Evolutionary conservation across 2,888 invertebrate species (phyloP).

Genomic region (Chesias legatella): DNA sequence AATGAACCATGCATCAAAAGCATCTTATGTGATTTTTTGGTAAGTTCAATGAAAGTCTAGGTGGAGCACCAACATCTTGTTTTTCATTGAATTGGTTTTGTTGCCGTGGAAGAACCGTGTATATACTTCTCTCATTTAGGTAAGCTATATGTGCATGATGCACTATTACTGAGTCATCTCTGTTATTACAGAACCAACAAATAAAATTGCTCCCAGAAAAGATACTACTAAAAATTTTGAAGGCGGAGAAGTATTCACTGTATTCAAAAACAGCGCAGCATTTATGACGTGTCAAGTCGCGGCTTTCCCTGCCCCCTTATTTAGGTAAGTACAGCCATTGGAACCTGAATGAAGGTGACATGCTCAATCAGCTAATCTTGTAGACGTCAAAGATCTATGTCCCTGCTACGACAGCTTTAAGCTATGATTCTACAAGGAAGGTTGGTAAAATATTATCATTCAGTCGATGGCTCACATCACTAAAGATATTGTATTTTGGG

Average conservation of each 20-base stretch:
- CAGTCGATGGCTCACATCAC: no score
- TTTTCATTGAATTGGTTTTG: no score
- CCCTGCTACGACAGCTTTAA: no score
- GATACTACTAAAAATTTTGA: conserved; percentile 77
- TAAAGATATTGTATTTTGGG: no score
- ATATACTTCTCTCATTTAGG: not conserved
- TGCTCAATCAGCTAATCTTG: no score
- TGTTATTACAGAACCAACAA: conserved; percentile 83
- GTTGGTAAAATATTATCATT: no score
- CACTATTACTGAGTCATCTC: conserved; percentile 39
- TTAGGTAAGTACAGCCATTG: conserved; percentile 80
- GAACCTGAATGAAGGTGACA: no score
- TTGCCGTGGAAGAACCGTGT: not conserved
- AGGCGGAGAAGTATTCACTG: conserved; percentile 82
- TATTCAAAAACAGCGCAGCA: conserved; percentile 70
- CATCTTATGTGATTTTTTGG: not conserved
- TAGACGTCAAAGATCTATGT: no score
- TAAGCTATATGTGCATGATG: conserved; percentile 11
- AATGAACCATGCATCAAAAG: no score
- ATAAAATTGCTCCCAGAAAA: conserved; percentile 82
- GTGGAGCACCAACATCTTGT: no score
- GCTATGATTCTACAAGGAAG: no score
- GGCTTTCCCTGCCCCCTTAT: conserved; percentile 84
- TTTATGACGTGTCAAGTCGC: conserved; percentile 85
- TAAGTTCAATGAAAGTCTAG: not conserved